A percentile compares a stretch with the other conserved stretches of the same genome.
Evolutionary conservation across 2,797 vertebrate species (phyloP).

Genomic region (Phrynocephalus forsythii): DNA sequence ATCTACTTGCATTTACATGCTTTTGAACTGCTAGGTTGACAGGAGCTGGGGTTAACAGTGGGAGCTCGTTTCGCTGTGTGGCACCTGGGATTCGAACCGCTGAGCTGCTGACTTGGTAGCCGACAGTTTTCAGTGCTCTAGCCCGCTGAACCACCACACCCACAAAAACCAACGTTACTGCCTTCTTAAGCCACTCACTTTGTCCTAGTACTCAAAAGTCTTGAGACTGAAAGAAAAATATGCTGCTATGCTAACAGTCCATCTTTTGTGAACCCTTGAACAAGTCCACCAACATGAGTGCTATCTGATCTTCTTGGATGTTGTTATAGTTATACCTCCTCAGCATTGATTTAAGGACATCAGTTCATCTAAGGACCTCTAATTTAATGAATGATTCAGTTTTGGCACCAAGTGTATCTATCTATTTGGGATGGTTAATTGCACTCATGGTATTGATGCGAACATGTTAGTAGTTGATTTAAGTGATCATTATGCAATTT

Average conservation of each 20-base stretch:
- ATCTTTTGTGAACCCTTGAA: slow-evolving; percentile 1
- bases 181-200: too few relatives aligned
- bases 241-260: not conserved
- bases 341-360: slow-evolving; percentile 35
- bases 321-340: slow-evolving; percentile 16
- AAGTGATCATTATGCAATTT: slow-evolving; percentile 21
- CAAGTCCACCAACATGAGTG: not conserved
- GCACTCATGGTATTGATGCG: slow-evolving; percentile 21
- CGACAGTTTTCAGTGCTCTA: too few relatives aligned
- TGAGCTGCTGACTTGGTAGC: too few relatives aligned
- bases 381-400: slow-evolving; percentile 10
- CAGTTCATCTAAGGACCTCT: not conserved
- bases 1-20: too few relatives aligned
- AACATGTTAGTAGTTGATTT: slow-evolving; percentile 14
- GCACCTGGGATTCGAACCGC: too few relatives aligned
- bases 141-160: too few relatives aligned
- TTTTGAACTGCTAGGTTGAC: too few relatives aligned
- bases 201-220: too few relatives aligned
- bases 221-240: not conserved
- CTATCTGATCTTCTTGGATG: not conserved
- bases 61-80: too few relatives aligned
- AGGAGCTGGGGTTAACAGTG: too few relatives aligned
- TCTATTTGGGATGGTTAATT: slow-evolving; percentile 32
- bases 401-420: slow-evolving; percentile 13
- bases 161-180: too few relatives aligned